Percentiles rank a stretch among this genome's conserved stretches.
phyloP scores from a whole-genome alignment of 2,113 vertebrate genomes.

The Perca fluviatilis region DNA sequence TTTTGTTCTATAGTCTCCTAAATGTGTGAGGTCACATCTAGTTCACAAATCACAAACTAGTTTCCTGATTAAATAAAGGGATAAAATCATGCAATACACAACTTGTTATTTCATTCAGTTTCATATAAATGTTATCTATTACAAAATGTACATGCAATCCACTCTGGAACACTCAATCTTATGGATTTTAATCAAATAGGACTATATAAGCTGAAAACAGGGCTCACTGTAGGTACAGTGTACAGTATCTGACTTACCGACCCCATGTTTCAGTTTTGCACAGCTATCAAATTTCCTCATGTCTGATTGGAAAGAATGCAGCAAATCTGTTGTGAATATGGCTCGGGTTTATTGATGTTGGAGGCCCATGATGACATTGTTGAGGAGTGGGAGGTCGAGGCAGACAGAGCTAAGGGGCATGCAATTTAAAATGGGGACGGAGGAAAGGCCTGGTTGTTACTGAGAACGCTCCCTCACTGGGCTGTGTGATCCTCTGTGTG shows the following conservation, averaged over 20 bases:
- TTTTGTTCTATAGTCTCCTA: not conserved
- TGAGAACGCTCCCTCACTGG: not conserved
- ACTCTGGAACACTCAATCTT: not conserved
- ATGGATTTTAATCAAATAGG: not conserved
- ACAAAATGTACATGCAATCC: not conserved
- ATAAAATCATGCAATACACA: not conserved
- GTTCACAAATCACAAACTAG: not conserved
- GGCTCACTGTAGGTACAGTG: not conserved
- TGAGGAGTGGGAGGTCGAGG: conserved; percentile 19
- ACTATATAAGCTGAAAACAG: not conserved
- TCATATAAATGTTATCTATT: not conserved
- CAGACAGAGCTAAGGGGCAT: not conserved
- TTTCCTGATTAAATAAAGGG: not conserved
- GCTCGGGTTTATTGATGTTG: conserved; percentile 65
- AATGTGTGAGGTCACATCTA: not conserved
- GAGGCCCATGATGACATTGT: conserved; percentile 49
- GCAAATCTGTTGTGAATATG: conserved; percentile 46
- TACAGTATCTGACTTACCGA: conserved; percentile 28
- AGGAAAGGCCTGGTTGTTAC: conserved; percentile 12
- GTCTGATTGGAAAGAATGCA: conserved; percentile 61
- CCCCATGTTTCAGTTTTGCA: conserved; percentile 41
- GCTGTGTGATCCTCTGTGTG: conserved; percentile 35
- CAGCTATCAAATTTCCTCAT: conserved; percentile 45
- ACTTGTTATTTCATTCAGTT: not conserved
- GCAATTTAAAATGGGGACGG: conserved; percentile 13